Conservation (phyloP, 1,140 invertebrate genomes). For the Goniozus legneri region DNA sequence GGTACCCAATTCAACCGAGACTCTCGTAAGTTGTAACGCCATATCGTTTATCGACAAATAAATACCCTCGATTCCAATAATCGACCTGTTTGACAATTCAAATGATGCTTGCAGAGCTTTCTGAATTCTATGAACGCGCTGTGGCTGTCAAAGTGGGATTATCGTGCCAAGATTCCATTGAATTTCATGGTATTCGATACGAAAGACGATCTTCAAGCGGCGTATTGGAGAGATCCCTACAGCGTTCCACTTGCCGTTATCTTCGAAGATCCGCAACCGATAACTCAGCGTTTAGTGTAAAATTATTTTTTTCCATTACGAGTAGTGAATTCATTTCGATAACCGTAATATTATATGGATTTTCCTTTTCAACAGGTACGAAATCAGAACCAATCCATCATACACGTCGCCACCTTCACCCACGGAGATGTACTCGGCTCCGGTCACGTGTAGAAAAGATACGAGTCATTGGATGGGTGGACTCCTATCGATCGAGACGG, state of each 20-base stretch:
- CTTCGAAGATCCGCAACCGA: conserved; percentile 60
- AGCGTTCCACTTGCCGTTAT: conserved; percentile 67
- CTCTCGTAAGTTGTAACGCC: conserved; percentile 53
- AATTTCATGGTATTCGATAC: conserved; percentile 64
- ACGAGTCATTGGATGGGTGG: conserved; percentile 61
- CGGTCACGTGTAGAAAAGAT: conserved; percentile 65
- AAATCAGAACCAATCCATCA: conserved; percentile 70
- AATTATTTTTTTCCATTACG: conserved; percentile 11
- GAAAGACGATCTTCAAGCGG: conserved; percentile 65
- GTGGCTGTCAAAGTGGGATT: conserved; percentile 55
- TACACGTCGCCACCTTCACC: conserved; percentile 62
- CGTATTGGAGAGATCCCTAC: conserved; percentile 65
- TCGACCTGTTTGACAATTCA: not conserved
- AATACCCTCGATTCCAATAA: too few species aligned
- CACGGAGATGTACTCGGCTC: conserved; percentile 60
- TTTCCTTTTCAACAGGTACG: conserved; percentile 58
- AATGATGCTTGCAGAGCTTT: conserved; percentile 56
- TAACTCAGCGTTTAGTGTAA: conserved; percentile 57
- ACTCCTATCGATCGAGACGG: conserved; percentile 62
- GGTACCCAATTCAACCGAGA: conserved; percentile 65
- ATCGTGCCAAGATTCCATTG: conserved; percentile 56
- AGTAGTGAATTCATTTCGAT: conserved; percentile 6
- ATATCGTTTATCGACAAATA: not conserved
- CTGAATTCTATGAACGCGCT: conserved; percentile 62
- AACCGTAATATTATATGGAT: not conserved